Percentiles rank a stretch among this genome's conserved stretches.
Evolutionary conservation across 2,113 vertebrate genomes (phyloP).

Genomic region (Tragelaphus imberbis): DNA sequence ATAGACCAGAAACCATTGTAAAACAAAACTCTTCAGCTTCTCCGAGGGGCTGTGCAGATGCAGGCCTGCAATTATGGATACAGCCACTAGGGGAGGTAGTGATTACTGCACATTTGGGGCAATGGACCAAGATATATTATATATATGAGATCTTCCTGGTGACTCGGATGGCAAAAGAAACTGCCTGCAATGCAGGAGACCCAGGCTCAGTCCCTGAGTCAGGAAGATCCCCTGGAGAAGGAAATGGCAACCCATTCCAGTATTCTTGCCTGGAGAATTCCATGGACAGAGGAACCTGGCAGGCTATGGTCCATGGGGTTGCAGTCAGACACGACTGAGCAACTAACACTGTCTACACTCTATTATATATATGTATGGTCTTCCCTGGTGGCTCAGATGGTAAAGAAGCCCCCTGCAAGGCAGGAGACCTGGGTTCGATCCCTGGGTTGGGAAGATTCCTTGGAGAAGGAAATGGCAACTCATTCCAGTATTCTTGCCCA

Average conservation of each 20-base stretch:
- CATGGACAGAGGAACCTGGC: not conserved
- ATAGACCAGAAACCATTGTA: not conserved
- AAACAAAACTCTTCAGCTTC: not conserved
- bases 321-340: not conserved
- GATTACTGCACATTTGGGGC: not conserved
- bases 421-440: not conserved
- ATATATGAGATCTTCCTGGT: not conserved
- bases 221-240: not conserved
- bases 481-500: not conserved
- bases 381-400: not conserved
- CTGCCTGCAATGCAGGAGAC: not conserved
- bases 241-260: not conserved
- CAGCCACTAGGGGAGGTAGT: conserved; percentile 3
- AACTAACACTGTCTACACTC: not conserved
- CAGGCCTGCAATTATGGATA: not conserved
- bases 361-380: not conserved
- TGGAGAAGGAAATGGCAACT: not conserved
- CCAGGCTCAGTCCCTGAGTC: not conserved
- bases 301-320: not conserved
- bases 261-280: not conserved
- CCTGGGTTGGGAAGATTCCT: not conserved
- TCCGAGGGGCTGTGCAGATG: not conserved
- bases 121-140: not conserved
- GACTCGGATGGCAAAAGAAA: not conserved
- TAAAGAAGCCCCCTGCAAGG: not conserved